phyloP scores from a whole-genome alignment of 2,888 invertebrate species.

The Hydriomena furcata region DNA sequence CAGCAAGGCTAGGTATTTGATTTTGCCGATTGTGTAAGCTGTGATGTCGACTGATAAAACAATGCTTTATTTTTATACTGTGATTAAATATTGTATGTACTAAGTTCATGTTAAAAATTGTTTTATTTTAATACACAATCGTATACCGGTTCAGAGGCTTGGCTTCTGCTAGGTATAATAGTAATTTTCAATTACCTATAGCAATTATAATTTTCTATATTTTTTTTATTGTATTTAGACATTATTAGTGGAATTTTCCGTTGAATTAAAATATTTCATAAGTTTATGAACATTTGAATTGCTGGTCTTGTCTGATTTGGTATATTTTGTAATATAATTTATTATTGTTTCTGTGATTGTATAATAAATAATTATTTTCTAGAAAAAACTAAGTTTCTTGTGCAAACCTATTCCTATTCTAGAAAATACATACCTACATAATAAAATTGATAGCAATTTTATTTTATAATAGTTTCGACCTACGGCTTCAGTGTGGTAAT shows the following conservation, averaged over 20 bases:
- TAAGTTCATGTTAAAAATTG: slow-evolving; percentile 52
- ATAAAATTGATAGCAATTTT: no score
- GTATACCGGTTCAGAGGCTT: slow-evolving; percentile 55
- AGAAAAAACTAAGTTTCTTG: slow-evolving; percentile 36
- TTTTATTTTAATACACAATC: slow-evolving; percentile 62
- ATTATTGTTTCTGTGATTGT: slow-evolving; percentile 74
- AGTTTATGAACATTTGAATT: slow-evolving; percentile 45
- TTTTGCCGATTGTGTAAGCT: slow-evolving; percentile 72
- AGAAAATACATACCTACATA: no score
- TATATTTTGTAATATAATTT: slow-evolving; percentile 70
- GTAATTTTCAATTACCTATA: no score
- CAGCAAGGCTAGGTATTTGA: slow-evolving; percentile 55
- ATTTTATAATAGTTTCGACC: no score
- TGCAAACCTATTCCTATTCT: no score
- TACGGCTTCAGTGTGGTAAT: no score
- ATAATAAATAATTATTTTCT: slow-evolving; percentile 60
- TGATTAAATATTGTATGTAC: slow-evolving; percentile 71
- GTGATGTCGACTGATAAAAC: slow-evolving; percentile 79
- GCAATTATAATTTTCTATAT: slow-evolving; percentile 54
- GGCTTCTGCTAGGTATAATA: slow-evolving; percentile 60
- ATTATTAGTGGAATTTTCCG: slow-evolving; percentile 47
- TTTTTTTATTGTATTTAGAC: slow-evolving; percentile 40
- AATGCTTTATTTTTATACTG: slow-evolving; percentile 82
- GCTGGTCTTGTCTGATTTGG: slow-evolving; percentile 54
- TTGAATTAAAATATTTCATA: slow-evolving; percentile 51